These are phyloP conservation scores for Lepisosteus oculatus DNA, from an alignment of 2,113 vertebrate genomes.

Conservation along the genomic window DNA sequence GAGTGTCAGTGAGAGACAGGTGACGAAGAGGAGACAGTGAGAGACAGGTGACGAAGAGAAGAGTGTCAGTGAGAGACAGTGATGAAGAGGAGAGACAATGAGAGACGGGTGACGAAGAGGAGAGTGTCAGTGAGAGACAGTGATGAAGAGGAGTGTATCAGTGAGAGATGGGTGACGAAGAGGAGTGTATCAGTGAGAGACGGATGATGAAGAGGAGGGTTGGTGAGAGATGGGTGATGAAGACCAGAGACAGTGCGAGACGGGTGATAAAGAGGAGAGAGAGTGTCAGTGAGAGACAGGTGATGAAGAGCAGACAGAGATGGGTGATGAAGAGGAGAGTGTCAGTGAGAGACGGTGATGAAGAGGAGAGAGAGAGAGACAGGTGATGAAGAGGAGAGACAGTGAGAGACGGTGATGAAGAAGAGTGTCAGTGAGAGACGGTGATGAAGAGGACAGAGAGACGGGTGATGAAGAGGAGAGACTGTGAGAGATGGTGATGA, in stretches of 20 bases:
- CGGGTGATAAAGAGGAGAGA: constrained; percentile 17
- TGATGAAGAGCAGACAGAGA: background rate
- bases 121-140: constrained; percentile 24
- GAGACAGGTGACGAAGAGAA: constrained; percentile 11
- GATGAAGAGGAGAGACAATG: background rate
- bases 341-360: constrained; percentile 30
- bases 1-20: constrained; percentile 15
- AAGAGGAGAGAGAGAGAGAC: constrained; percentile 11
- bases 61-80: constrained; percentile 5
- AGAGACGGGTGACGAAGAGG: constrained; percentile 12
- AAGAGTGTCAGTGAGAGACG: background rate
- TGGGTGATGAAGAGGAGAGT: background rate
- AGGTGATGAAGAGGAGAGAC: constrained; percentile 28
- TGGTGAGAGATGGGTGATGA: constrained; percentile 1
- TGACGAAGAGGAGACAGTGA: constrained; percentile 10
- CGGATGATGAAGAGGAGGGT: background rate
- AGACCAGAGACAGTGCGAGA: background rate
- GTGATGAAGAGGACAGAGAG: background rate
- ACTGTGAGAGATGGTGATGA: constrained; percentile 18
- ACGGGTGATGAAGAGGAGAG: background rate
- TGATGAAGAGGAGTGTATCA: background rate
- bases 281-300: constrained; percentile 18
- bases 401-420: constrained; percentile 11
- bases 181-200: background rate
- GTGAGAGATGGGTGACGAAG: constrained; percentile 10